Evolutionary conservation across 2,797 vertebrate genomes (phyloP), one percentile per base, ranked within the genome.

Genomic region (Heliangelus exortis): DNA sequence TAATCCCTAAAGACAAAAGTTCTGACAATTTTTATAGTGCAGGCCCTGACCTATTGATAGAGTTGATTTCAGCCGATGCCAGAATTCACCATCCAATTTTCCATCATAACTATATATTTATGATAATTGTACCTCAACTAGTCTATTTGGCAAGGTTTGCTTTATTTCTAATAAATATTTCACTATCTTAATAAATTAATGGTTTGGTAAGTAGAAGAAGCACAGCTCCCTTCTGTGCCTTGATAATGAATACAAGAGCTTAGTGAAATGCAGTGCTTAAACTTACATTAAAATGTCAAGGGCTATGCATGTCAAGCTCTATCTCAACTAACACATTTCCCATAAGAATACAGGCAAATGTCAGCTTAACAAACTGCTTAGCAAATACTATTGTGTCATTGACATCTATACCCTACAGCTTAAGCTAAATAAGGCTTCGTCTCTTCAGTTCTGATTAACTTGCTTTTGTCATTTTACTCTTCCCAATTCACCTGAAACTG

Each of bases 201-300:
- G 48, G 65, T 90, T 95, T 94, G 84, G 55, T 87, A 95, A 80
- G 87, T 65, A 79, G 94, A 96, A 96, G 94, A 96, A 96, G 88
- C 85, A 89, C 81, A 93, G 76, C 82, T 96, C 63, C 79, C 62
- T 95, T 88, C 80, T 74, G 69, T 55, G 93, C 84, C 84, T 95
- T 75, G 71, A 87, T 95, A 93, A 97, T 96, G 92, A 97, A 66
- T 94, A 92, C 69, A 93, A 93, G 90, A 97, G 81, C 85, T 95
- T 81, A 83, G 97, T 96, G 87, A 96, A 97, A 97, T 97, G 94
- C 92, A 95, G 79, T 92, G 94, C 92, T 97, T 96, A 97, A 97
- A 95, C 95, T 88, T 94, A 84, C 92, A 95, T 92, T 96, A 95
- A 97, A 97, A 97, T 98, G 95, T 97, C 97, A 98, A 97, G 90